phyloP scores from a whole-genome alignment of 1,140 invertebrate species.

The Tachypleus tridentatus region DNA sequence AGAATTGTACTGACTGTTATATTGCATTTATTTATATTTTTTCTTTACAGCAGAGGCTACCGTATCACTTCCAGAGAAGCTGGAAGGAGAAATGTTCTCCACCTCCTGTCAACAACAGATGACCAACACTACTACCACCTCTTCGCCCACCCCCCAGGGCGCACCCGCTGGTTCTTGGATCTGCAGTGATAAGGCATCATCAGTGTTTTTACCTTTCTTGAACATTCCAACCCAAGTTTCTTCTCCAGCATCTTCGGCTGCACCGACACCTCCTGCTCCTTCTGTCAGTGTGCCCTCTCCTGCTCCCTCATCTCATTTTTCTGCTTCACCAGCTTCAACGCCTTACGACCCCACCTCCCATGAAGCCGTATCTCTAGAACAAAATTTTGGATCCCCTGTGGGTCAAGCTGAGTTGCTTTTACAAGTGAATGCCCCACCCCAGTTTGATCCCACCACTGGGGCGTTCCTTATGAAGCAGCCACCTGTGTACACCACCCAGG shows the following conservation, averaged over 20 bases:
- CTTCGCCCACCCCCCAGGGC: neutral
- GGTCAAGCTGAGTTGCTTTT: slow-evolving; percentile 8
- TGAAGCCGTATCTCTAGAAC: neutral
- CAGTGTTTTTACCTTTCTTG: slow-evolving; percentile 16
- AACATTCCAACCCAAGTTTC: slow-evolving; percentile 6
- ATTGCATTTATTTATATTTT: slow-evolving; percentile 13
- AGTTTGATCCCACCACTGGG: slow-evolving; percentile 11
- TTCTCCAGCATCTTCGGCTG: neutral
- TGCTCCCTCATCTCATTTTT: slow-evolving; percentile 7
- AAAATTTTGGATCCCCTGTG: neutral
- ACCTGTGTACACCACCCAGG: slow-evolving; percentile 32
- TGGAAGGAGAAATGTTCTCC: slow-evolving; percentile 22
- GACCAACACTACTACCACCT: slow-evolving; percentile 28
- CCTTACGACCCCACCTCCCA: slow-evolving; percentile 5
- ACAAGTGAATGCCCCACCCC: neutral
- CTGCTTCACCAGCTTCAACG: neutral
- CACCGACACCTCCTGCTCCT: slow-evolving; percentile 12
- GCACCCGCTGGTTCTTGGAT: slow-evolving; percentile 9
- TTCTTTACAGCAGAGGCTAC: slow-evolving; percentile 22
- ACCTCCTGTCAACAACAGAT: slow-evolving; percentile 22
- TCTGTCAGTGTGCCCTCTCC: slow-evolving; percentile 1
- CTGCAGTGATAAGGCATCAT: slow-evolving; percentile 8
- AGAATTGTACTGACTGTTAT: no score
- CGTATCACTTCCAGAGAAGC: slow-evolving; percentile 16
- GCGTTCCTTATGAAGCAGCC: slow-evolving; percentile 31